phyloP scores from a whole-genome alignment of 1,140 invertebrate genomes.

The Scaptomyza hsui region DNA sequence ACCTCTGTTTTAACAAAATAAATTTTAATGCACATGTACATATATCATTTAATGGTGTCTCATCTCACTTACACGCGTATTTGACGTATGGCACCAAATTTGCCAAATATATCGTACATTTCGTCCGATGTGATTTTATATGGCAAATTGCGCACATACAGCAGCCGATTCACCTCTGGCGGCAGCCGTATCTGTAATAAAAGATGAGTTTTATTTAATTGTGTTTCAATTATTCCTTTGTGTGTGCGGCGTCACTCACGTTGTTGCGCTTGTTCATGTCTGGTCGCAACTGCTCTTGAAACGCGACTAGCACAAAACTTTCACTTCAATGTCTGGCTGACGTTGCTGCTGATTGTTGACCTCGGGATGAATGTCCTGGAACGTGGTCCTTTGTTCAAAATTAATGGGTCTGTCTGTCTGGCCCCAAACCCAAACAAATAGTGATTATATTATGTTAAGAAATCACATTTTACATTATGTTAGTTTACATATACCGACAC shows the following conservation, averaged over 20 bases:
- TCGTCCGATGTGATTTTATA: conserved; percentile 99
- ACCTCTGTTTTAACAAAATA: conserved; percentile 89
- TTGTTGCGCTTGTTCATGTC: conserved; percentile 83
- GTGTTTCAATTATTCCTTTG: conserved; percentile 32
- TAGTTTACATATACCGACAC: not conserved
- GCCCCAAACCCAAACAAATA: conserved; percentile 72
- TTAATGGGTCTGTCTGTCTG: conserved; percentile 69
- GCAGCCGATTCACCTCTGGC: conserved; percentile 98
- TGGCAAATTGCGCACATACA: conserved; percentile 98
- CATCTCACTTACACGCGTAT: conserved; percentile 94
- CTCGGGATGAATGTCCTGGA: conserved; percentile 75
- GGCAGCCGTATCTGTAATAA: conserved; percentile 94
- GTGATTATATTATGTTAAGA: conserved; percentile 21
- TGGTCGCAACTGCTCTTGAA: conserved; percentile 58
- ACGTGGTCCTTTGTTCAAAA: conserved; percentile 75
- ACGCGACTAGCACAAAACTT: conserved; percentile 65
- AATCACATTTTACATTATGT: not conserved
- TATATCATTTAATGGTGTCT: conserved; percentile 26
- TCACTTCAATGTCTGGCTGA: conserved; percentile 56
- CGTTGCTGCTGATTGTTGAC: conserved; percentile 50
- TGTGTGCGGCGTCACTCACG: conserved; percentile 56
- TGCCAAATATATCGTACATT: conserved; percentile 99
- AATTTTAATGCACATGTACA: conserved; percentile 3
- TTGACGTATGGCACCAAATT: conserved; percentile 99
- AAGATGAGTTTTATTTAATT: conserved; percentile 24